A percentile compares a stretch with the other conserved stretches of the same genome.
Evolutionary conservation across 1,140 invertebrate genomes (phyloP).

Genomic region (Daktulosphaira vitifoliae): DNA sequence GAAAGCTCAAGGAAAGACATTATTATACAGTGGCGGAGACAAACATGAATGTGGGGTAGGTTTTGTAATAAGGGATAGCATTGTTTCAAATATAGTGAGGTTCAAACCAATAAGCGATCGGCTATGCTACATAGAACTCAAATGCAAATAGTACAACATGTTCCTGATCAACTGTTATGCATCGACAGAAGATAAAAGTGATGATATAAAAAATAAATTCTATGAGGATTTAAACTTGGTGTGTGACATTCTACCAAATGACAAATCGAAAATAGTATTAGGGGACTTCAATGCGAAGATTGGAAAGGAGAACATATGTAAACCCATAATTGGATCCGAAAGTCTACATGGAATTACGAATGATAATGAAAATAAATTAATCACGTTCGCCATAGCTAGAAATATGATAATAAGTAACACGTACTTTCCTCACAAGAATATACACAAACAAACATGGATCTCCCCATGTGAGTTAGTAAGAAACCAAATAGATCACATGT

Average conservation of each 20-base stretch:
- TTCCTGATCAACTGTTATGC: slow-evolving; percentile 8
- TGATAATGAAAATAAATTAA: slow-evolving; percentile 12
- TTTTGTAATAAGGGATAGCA: not conserved
- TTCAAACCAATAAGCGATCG: slow-evolving; percentile 16
- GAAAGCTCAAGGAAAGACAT: slow-evolving; percentile 7
- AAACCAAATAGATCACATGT: slow-evolving; percentile 4
- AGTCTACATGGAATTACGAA: not conserved
- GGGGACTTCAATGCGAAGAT: slow-evolving; percentile 3
- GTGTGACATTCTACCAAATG: not conserved
- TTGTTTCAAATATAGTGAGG: not conserved
- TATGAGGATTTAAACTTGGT: slow-evolving; percentile 10
- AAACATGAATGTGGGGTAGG: not conserved
- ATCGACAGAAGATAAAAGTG: slow-evolving; percentile 11
- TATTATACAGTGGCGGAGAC: slow-evolving; percentile 1
- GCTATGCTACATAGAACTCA: slow-evolving; percentile 15
- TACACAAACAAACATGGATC: no score
- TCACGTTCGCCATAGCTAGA: not conserved
- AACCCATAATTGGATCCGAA: slow-evolving; percentile 9
- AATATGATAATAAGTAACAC: slow-evolving; percentile 15
- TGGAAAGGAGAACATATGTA: slow-evolving; percentile 4
- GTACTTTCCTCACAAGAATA: slow-evolving; percentile 6
- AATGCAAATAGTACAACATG: slow-evolving; percentile 2
- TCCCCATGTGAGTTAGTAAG: not conserved
- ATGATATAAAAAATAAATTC: slow-evolving; percentile 14
- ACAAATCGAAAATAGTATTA: slow-evolving; percentile 10